phyloP scores from a whole-genome alignment of 1,140 invertebrate species.

The Rhopalosiphum padi region DNA sequence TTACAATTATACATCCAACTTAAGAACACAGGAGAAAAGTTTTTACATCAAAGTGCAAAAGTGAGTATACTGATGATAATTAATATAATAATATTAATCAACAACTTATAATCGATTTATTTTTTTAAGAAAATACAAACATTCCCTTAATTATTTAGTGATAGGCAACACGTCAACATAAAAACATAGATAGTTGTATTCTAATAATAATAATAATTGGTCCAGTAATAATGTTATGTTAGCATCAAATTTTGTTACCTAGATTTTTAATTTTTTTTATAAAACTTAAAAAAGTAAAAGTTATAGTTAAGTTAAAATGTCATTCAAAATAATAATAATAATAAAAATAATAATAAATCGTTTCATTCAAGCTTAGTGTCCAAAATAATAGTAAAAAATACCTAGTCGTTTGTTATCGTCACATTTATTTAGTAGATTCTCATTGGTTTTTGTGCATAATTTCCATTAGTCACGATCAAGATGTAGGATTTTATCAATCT shows the following conservation, averaged over 20 bases:
- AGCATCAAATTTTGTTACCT: background rate
- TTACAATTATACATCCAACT: constrained; percentile 38
- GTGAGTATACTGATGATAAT: background rate
- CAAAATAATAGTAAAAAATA: background rate
- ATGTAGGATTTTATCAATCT: background rate
- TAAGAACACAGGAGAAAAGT: constrained; percentile 39
- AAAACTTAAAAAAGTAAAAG: background rate
- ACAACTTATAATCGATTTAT: background rate
- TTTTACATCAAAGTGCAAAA: constrained; percentile 42
- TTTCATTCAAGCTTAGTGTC: background rate
- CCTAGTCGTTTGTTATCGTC: background rate
- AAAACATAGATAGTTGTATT: background rate
- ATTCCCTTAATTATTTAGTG: background rate
- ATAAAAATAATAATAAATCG: background rate
- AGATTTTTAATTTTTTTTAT: background rate
- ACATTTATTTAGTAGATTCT: background rate
- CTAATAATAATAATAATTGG: background rate
- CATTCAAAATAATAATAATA: background rate
- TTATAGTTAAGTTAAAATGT: background rate
- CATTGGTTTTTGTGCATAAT: background rate
- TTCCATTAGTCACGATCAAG: background rate
- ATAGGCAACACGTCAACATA: background rate
- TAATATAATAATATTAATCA: background rate
- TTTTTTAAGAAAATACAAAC: background rate
- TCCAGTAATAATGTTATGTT: background rate